These are phyloP conservation scores for Acheta domesticus DNA, from an alignment of 2,888 invertebrate genomes.

Conservation along the genomic window DNA sequence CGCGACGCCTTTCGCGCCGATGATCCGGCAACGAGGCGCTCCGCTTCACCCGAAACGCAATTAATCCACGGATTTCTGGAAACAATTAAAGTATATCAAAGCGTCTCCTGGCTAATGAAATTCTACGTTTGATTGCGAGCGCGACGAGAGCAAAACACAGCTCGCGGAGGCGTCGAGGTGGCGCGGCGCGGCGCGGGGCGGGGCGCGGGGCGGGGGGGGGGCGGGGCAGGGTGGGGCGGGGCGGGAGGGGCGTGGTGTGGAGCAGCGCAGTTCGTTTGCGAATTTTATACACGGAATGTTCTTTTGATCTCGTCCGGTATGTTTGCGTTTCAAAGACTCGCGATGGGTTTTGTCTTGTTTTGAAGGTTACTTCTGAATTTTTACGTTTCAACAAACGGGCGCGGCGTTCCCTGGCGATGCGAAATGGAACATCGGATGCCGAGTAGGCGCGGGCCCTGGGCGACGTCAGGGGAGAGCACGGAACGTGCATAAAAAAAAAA, in stretches of 20 bases:
- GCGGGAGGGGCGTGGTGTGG: too few species aligned
- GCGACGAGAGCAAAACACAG: neutral
- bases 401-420: too few species aligned
- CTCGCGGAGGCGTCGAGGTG: too few species aligned
- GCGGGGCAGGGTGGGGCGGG: too few species aligned
- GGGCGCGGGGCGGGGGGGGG: too few species aligned
- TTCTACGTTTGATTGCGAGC: neutral
- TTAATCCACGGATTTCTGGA: constrained; percentile 5
- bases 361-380: neutral
- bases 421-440: too few species aligned
- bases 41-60: neutral
- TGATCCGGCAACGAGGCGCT: neutral
- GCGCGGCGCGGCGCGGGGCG: too few species aligned
- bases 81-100: neutral
- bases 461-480: too few species aligned
- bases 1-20: neutral
- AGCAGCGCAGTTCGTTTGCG: neutral
- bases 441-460: too few species aligned
- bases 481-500: too few species aligned
- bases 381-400: neutral
- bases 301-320: constrained; percentile 1
- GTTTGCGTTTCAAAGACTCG: neutral
- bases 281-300: neutral
- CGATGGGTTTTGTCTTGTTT: neutral
- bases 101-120: neutral